Conservation (phyloP, 2,888 invertebrate species). For the Amphipoea lucens region DNA sequence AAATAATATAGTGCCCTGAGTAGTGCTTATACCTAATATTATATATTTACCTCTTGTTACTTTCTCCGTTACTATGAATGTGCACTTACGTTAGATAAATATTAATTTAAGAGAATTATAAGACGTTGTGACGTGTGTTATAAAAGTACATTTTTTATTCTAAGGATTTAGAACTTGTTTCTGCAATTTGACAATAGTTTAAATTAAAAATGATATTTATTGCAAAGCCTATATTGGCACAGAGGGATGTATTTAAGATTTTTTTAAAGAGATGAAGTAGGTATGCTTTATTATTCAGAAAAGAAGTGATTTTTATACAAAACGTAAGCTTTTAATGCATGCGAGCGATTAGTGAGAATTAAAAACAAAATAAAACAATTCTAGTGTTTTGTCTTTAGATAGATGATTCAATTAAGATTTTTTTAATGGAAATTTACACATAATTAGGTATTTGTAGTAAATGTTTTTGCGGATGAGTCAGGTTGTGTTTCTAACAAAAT, state of each 20-base stretch:
- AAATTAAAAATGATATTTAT: conserved; percentile 67
- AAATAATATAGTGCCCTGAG: conserved; percentile 33
- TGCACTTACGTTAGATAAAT: conserved; percentile 66
- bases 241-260: conserved; percentile 62
- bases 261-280: conserved; percentile 52
- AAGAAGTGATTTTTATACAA: conserved; percentile 69
- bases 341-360: conserved; percentile 67
- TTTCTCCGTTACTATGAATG: conserved; percentile 62
- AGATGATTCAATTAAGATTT: conserved; percentile 64
- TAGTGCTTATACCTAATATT: conserved; percentile 33
- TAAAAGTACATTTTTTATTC: conserved; percentile 67
- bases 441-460: conserved; percentile 55
- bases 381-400: conserved; percentile 69
- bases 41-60: conserved; percentile 54
- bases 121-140: conserved; percentile 70
- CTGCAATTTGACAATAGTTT: conserved; percentile 77
- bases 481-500: conserved; percentile 31
- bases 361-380: conserved; percentile 56
- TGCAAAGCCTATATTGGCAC: conserved; percentile 65
- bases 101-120: conserved; percentile 69
- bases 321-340: conserved; percentile 66
- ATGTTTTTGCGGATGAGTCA: conserved; percentile 40
- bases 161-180: conserved; percentile 70
- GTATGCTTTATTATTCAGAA: conserved; percentile 63
- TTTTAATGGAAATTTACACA: conserved; percentile 57